Evolutionary conservation across 30 jellyfish, hydroid and myxozoan genomes (phyloP), one percentile per base, ranked within the genome.

Genomic region (Morbakka virulenta): DNA sequence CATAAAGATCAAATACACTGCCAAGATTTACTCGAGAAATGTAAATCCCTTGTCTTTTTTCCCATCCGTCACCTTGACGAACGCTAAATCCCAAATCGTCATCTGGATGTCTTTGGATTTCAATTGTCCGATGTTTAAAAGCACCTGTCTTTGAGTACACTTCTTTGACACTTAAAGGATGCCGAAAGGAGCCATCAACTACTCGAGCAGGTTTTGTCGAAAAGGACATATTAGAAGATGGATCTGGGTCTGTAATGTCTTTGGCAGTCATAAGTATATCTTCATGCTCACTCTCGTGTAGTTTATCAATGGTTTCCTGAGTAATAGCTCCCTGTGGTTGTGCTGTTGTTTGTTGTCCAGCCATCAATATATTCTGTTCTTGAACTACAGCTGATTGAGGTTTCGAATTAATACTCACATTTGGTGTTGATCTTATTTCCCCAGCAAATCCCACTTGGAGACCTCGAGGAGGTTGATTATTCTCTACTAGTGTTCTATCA

Each of bases 21-120:
- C 97, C 97, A 14, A 89, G 86, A 31, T 77, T 68, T 20, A 89
- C 65, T 28, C 97, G 82, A 47, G 97, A 89, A 1, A 89, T 79
- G 30, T 35, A 89, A 12, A 89, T 82, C 28, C 97, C 97, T 4
- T 82, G 93, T 2, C 69, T 34, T 50, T 82, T 89, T 70, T 84
- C 97, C 97, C 97, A 89, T 62, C 97, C 97, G 72, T 89, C 97
- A 9, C 97, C 97, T 79, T 81, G 80, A 32, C 97, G 81, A 23
- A 89, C 87, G 61, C 95, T 89, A 67, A 89, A 76, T 9, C 97
- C 97, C 35, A 89, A 49, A 31, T 89, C 97, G 28, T 78, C 95
- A n/a, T 83, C 97, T 0, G 85, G 86, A 22, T 89, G 69, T 33
- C 95, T 64, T 25, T 64, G 52, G 22, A 89, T 67, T 30, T 89